Base-by-base conservation (phyloP, 2,113 vertebrate species). In the Anhinga anhinga region DNA sequence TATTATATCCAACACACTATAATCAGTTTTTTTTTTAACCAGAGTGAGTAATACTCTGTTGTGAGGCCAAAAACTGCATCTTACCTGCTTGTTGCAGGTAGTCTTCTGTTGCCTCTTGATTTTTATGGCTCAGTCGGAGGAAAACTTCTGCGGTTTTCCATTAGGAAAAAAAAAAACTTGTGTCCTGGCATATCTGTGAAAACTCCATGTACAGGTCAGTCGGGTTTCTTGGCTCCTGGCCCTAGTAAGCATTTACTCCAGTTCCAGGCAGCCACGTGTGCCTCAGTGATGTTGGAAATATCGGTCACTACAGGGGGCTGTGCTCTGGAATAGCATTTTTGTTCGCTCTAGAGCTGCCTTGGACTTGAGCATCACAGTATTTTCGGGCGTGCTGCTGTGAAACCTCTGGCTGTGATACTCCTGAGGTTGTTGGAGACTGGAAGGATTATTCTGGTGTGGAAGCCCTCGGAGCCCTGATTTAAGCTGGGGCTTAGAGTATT, bases 181-280 rank as follows among this genome's bases (percentile, higher is more conserved):
- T 17, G 21, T 66, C 44, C 52, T 72, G 88, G 42, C 22, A 1
- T 50, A 44, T 52, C 82, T 65, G 26, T 71, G 56, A 50, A 78
- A 84, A 61, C 55, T 81, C 73, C 56, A 23, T 0, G 1, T 63
- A 13, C 78, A 82, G 90, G 52, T 90, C 47, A 38, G 25, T 42
- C 42, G 26, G 90, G 82, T 85, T 93, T 29, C 25, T 63, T 95
- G 96, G 95, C 96, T 94, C 3, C 25, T 8, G 10, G 92, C 88
- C 94, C 56, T 67, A 10, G 36, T 34, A 34, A 47, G 78, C 29
- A 52, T 93, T 91, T 29, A 30, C 63, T 87, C 38, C 56, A 45
- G 38, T 78, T 91, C 84, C 88, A 95, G 92, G 94, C 95, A 93
- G 87, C 90, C 92, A 67, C 11, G 20, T 67, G 76, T 61, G 71